Evolutionary conservation across 1,140 invertebrate species (phyloP).

Genomic region (Vanessa tameamea): DNA sequence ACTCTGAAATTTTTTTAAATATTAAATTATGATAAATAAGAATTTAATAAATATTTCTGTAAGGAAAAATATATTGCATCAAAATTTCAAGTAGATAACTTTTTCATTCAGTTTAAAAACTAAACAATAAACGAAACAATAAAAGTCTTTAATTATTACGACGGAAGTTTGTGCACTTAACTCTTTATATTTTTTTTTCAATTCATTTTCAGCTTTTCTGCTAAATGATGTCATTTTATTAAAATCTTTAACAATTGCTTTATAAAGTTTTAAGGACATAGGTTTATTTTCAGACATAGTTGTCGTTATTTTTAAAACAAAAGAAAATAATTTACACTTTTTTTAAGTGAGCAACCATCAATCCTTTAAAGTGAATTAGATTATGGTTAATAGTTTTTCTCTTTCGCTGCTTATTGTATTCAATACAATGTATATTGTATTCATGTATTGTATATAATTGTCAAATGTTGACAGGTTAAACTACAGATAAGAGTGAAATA

Average conservation of each 20-base stretch:
- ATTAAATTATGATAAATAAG: not conserved
- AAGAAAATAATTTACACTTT: not conserved
- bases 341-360: too few relatives aligned
- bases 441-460: too few relatives aligned
- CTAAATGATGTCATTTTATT: conserved; percentile 62
- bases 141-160: conserved; percentile 10
- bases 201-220: conserved; percentile 67
- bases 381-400: too few relatives aligned
- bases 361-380: too few relatives aligned
- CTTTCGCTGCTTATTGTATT: too few relatives aligned
- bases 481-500: too few relatives aligned
- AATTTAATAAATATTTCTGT: not conserved
- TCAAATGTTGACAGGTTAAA: too few relatives aligned
- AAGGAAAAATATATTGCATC: not conserved
- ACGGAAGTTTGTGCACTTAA: conserved; percentile 39
- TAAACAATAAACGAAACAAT: too few relatives aligned
- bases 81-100: too few relatives aligned
- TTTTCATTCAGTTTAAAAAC: too few relatives aligned
- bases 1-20: conserved; percentile 52
- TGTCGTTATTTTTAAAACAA: not conserved
- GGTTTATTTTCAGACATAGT: conserved; percentile 49
- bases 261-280: conserved; percentile 70
- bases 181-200: conserved; percentile 70
- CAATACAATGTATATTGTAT: too few relatives aligned
- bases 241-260: conserved; percentile 69